Evolutionary conservation across 2,113 vertebrate species (phyloP).

Genomic region (Podarcis raffonei): DNA sequence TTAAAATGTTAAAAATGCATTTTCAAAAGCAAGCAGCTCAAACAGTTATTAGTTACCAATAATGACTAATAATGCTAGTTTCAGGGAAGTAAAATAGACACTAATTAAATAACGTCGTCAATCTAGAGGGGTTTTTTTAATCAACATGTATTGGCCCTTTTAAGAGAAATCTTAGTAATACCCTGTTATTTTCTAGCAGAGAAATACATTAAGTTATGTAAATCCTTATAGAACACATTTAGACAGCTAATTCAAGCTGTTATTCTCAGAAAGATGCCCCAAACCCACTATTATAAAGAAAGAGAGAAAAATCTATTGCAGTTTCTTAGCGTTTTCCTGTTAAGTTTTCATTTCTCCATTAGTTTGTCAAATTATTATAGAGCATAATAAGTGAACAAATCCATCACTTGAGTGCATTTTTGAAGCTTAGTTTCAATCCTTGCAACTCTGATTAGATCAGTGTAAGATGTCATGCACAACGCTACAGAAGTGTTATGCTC

Average conservation of each 20-base stretch:
- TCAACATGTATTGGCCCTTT: slow-evolving; percentile 5
- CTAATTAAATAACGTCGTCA: slow-evolving; percentile 23
- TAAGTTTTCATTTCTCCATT: background rate
- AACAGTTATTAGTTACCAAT: background rate
- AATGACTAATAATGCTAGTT: background rate
- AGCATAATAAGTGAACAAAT: slow-evolving; percentile 18
- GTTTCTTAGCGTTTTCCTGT: slow-evolving; percentile 34
- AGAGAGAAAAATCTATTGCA: slow-evolving; percentile 44
- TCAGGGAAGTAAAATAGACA: background rate
- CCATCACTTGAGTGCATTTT: slow-evolving; percentile 17
- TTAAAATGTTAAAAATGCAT: background rate
- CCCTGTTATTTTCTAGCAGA: slow-evolving; percentile 37
- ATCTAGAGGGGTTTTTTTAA: background rate
- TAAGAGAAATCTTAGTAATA: slow-evolving; percentile 34
- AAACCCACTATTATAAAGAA: background rate
- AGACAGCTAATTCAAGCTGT: slow-evolving; percentile 48
- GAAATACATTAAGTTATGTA: slow-evolving; percentile 35
- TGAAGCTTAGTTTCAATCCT: slow-evolving; percentile 43
- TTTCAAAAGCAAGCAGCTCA: background rate
- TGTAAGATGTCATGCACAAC: slow-evolving; percentile 30
- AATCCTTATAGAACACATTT: slow-evolving; percentile 56
- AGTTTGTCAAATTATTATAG: slow-evolving; percentile 4
- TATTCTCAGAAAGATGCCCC: slow-evolving; percentile 37
- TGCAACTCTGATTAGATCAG: slow-evolving; percentile 40
- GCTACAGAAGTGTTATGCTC: slow-evolving; percentile 15